A percentile compares a stretch with the other conserved stretches of the same genome.
phyloP scores from a whole-genome alignment of 2,113 vertebrate genomes.

The Myiozetetes cayanensis region DNA sequence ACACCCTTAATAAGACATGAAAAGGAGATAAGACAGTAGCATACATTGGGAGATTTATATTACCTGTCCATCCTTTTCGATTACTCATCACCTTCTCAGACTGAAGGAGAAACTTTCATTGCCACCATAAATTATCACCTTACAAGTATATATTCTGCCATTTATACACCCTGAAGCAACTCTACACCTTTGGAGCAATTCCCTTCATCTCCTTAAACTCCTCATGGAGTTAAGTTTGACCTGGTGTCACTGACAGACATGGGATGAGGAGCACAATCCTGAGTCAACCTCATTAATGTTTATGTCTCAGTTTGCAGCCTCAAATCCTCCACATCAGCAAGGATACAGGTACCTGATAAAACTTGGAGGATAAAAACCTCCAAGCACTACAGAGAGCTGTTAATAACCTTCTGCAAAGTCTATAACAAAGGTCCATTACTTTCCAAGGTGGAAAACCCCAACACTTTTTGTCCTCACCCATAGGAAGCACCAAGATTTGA shows the following conservation, averaged over 20 bases:
- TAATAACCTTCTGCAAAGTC: background rate
- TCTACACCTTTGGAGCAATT: background rate
- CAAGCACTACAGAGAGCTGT: background rate
- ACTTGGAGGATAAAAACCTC: background rate
- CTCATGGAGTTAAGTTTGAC: background rate
- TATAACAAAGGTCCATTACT: fast-evolving
- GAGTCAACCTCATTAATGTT: background rate
- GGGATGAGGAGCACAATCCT: background rate
- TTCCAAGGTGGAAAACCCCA: fast-evolving
- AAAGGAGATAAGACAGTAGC: background rate
- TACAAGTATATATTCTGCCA: background rate
- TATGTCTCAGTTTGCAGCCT: background rate
- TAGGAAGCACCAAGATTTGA: background rate
- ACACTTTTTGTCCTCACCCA: background rate
- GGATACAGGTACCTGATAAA: background rate
- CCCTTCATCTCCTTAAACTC: background rate
- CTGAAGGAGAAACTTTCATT: background rate
- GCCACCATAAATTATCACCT: background rate
- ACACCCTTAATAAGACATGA: background rate
- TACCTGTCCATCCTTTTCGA: background rate
- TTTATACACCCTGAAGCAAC: background rate
- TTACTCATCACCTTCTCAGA: background rate
- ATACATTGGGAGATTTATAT: background rate
- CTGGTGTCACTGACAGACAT: background rate
- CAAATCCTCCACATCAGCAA: background rate